Conservation (phyloP, 1,140 invertebrate genomes). For the Hermetia illucens region DNA sequence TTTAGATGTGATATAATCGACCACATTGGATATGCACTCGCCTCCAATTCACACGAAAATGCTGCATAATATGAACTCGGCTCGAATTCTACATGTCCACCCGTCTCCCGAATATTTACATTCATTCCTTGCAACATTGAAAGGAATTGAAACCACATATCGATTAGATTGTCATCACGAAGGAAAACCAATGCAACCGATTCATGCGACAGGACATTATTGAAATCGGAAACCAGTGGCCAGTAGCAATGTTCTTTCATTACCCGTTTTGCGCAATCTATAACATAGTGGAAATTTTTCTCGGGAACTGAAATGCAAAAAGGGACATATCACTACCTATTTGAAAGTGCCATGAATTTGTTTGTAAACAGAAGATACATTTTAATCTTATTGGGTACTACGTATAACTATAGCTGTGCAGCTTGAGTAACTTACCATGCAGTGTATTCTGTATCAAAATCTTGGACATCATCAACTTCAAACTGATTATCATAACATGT, state of each 20-base stretch:
- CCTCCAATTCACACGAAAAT: constrained; percentile 91
- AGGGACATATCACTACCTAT: too few relatives aligned
- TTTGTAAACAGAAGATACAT: background rate
- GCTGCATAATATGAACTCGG: constrained; percentile 94
- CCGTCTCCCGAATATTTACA: constrained; percentile 79
- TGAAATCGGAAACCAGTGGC: constrained; percentile 92
- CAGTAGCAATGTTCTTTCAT: constrained; percentile 98
- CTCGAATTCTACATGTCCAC: constrained; percentile 91
- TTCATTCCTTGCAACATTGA: constrained; percentile 97
- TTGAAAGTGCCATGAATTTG: background rate
- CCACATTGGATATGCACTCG: constrained; percentile 95
- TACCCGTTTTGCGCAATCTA: constrained; percentile 77
- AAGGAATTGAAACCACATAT: constrained; percentile 91
- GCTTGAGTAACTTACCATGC: constrained; percentile 49
- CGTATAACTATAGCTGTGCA: too few relatives aligned
- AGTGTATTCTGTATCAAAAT: constrained; percentile 76
- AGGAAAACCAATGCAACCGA: constrained; percentile 83
- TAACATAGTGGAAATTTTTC: constrained; percentile 78
- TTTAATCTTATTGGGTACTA: too few relatives aligned
- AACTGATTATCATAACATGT: constrained; percentile 86
- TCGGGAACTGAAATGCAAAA: constrained; percentile 59
- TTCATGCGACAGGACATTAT: constrained; percentile 89
- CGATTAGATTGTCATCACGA: constrained; percentile 66
- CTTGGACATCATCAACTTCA: constrained; percentile 87
- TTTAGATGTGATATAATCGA: constrained; percentile 78